A percentile compares a stretch with the other conserved stretches of the same genome.
phyloP scores from a whole-genome alignment of 2,797 vertebrate species.

The Galaxias olidus region DNA sequence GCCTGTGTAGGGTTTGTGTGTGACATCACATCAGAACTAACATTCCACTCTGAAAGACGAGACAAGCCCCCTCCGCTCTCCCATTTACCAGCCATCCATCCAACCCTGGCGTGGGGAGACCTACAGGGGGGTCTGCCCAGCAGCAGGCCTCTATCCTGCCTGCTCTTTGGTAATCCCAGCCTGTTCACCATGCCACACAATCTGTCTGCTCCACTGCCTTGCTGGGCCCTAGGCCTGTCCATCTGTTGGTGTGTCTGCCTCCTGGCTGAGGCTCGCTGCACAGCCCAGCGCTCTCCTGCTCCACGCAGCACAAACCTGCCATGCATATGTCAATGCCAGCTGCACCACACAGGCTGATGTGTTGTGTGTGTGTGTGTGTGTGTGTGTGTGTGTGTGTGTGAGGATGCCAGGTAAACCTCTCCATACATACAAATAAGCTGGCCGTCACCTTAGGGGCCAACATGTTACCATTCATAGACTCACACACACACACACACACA shows the following conservation, averaged over 20 bases:
- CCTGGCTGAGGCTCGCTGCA: slow-evolving; percentile 70
- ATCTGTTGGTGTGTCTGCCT: slow-evolving; percentile 77
- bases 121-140: slow-evolving; percentile 52
- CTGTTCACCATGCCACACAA: slow-evolving; percentile 73
- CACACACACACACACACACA: slow-evolving; percentile 32
- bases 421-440: slow-evolving; percentile 63
- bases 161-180: slow-evolving; percentile 70
- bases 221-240: slow-evolving; percentile 76
- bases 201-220: slow-evolving; percentile 75
- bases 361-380: not conserved
- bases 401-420: slow-evolving; percentile 36
- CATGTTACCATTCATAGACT: slow-evolving; percentile 7
- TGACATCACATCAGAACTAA: slow-evolving; percentile 33
- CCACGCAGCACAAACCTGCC: slow-evolving; percentile 33
- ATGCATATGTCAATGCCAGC: slow-evolving; percentile 66
- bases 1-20: slow-evolving; percentile 20
- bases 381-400: not conserved
- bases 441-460: slow-evolving; percentile 29
- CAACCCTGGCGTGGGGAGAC: slow-evolving; percentile 58
- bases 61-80: slow-evolving; percentile 12
- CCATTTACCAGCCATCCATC: slow-evolving; percentile 67
- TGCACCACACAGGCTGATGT: slow-evolving; percentile 63
- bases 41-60: slow-evolving; percentile 36
- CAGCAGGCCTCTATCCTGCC: slow-evolving; percentile 63
- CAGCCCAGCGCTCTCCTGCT: slow-evolving; percentile 69